Evolutionary conservation across 2,888 invertebrate genomes (phyloP).

Genomic region (Eudasyphora cyanicolor): DNA sequence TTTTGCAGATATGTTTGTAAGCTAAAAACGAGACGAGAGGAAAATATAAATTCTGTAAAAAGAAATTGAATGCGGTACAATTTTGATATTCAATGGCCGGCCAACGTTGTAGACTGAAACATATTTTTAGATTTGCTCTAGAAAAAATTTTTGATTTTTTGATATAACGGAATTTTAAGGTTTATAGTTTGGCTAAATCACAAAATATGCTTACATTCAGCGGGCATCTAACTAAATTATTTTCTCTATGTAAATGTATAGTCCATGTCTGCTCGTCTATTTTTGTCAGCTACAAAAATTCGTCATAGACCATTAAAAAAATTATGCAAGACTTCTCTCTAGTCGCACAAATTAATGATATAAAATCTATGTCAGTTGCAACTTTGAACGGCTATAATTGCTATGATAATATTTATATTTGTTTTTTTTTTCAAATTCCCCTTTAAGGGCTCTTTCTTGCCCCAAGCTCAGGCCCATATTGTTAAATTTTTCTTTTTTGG

Average conservation of each 20-base stretch:
- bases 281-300: constrained; percentile 5
- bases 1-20: neutral
- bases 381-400: neutral
- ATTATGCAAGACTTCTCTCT: constrained; percentile 42
- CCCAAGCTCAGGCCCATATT: neutral
- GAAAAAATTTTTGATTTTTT: constrained; percentile 8
- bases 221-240: neutral
- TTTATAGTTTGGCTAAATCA: neutral
- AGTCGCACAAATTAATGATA: neutral
- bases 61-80: neutral
- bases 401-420: neutral
- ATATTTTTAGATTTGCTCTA: constrained; percentile 40
- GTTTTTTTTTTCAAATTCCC: neutral
- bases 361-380: constrained; percentile 1
- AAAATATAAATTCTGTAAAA: neutral
- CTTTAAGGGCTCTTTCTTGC: neutral
- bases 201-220: neutral
- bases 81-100: constrained; percentile 28
- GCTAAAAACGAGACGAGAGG: neutral
- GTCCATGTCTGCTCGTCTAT: constrained; percentile 31
- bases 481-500: constrained; percentile 6
- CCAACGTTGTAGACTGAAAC: neutral
- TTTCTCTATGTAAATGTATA: constrained; percentile 42
- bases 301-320: constrained; percentile 23
- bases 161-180: neutral